Evolutionary conservation across 2,888 invertebrate species (phyloP).

Genomic region (Erpobdella octoculata): DNA sequence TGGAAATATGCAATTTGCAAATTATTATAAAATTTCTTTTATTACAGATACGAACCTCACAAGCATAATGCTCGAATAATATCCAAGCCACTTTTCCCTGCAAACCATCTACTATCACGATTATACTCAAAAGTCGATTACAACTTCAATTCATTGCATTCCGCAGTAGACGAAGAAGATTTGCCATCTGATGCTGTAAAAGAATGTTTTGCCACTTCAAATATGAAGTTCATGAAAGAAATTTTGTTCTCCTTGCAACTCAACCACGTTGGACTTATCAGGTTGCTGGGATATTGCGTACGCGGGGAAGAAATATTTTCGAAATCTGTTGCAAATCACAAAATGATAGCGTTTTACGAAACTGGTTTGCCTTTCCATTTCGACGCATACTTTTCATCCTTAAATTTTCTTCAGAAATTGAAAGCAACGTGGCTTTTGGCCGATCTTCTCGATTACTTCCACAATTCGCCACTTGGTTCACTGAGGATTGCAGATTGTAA

Average conservation of each 20-base stretch:
- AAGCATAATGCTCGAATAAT: no score
- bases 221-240: slow-evolving; percentile 49
- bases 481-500: slow-evolving; percentile 46
- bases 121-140: no score
- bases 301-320: slow-evolving; percentile 47
- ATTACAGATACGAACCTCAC: no score
- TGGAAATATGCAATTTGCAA: no score
- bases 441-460: slow-evolving; percentile 44
- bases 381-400: slow-evolving; percentile 39
- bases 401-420: slow-evolving; percentile 42
- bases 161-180: background rate
- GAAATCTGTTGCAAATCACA: slow-evolving; percentile 46
- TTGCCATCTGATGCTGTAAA: slow-evolving; percentile 18
- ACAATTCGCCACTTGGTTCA: slow-evolving; percentile 47
- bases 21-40: no score
- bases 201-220: slow-evolving; percentile 44
- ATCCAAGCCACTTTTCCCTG: no score
- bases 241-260: slow-evolving; percentile 46
- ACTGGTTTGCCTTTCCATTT: slow-evolving; percentile 42
- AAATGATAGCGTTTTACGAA: slow-evolving; percentile 46
- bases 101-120: no score
- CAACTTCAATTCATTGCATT: background rate
- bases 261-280: slow-evolving; percentile 43
- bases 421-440: slow-evolving; percentile 43
- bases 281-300: slow-evolving; percentile 46